Conservation (phyloP, 2,113 vertebrate species). For the human region DNA sequence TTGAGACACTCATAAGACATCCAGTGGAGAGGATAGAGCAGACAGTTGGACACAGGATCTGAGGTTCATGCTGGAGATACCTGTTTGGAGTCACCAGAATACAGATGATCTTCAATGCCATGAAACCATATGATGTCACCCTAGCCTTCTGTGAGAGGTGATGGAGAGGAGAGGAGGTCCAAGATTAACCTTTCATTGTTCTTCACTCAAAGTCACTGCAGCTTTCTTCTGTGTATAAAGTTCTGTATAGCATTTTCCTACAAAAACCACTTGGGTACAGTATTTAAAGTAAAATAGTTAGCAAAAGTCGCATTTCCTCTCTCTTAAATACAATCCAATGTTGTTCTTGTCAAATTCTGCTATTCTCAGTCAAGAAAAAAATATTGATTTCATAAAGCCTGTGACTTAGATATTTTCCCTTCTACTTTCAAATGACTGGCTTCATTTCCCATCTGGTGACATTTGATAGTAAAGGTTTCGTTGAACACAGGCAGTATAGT, state of each 20-base stretch:
- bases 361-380: conserved; percentile 35
- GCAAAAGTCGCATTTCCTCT: not conserved
- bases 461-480: conserved; percentile 45
- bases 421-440: conserved; percentile 11
- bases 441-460: conserved; percentile 42
- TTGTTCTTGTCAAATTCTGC: not conserved
- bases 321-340: not conserved
- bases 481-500: not conserved
- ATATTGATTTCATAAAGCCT: not conserved
- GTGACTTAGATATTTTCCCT: conserved; percentile 22
- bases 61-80: not conserved
- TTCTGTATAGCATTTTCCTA: not conserved
- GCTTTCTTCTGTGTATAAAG: not conserved
- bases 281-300: not conserved
- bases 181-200: not conserved
- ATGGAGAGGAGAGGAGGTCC: not conserved
- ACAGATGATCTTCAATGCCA: not conserved
- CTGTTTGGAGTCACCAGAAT: not conserved
- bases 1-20: not conserved
- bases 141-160: not conserved
- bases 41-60: not conserved
- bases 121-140: not conserved
- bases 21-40: no score
- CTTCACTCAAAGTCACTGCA: not conserved
- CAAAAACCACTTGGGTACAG: not conserved